Conservation (phyloP, 2,888 invertebrate genomes). For the Zygothrica quintamaculata region DNA sequence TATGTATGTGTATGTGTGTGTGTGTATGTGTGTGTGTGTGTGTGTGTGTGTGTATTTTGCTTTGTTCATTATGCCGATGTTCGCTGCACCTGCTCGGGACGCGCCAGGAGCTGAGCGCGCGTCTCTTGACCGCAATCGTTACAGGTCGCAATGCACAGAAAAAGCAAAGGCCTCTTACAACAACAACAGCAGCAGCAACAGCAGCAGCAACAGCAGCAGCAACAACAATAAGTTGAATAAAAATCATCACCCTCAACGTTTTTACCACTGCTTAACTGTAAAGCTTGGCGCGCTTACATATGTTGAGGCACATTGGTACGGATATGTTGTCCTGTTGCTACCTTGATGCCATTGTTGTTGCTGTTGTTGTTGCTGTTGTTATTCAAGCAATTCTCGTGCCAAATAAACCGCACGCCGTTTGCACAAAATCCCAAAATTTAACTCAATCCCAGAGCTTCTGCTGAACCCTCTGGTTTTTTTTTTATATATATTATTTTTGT, state of each 20-base stretch:
- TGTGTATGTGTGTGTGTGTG: slow-evolving; percentile 10
- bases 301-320: slow-evolving; percentile 28
- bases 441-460: slow-evolving; percentile 18
- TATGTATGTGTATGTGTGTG: slow-evolving; percentile 6
- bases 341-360: too few relatives aligned
- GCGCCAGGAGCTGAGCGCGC: slow-evolving; percentile 64
- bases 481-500: too few relatives aligned
- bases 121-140: slow-evolving; percentile 78
- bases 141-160: slow-evolving; percentile 41
- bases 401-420: slow-evolving; percentile 55
- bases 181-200: slow-evolving; percentile 44
- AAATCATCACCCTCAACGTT: slow-evolving; percentile 16
- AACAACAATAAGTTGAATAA: slow-evolving; percentile 13
- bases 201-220: slow-evolving; percentile 51
- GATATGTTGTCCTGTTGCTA: slow-evolving; percentile 9
- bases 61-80: slow-evolving; percentile 31
- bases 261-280: slow-evolving; percentile 57
- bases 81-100: slow-evolving; percentile 55
- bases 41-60: slow-evolving; percentile 15
- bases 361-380: slow-evolving; percentile 9
- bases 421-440: slow-evolving; percentile 51
- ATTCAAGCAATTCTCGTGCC: slow-evolving; percentile 48
- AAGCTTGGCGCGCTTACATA: slow-evolving; percentile 69
- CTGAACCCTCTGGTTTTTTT: too few relatives aligned
- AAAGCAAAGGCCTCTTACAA: slow-evolving; percentile 59